Evolutionary conservation across 2,797 vertebrate genomes (phyloP), one percentile per base, ranked within the genome.

Genomic region (Lepidocolaptes lacrymiger): DNA sequence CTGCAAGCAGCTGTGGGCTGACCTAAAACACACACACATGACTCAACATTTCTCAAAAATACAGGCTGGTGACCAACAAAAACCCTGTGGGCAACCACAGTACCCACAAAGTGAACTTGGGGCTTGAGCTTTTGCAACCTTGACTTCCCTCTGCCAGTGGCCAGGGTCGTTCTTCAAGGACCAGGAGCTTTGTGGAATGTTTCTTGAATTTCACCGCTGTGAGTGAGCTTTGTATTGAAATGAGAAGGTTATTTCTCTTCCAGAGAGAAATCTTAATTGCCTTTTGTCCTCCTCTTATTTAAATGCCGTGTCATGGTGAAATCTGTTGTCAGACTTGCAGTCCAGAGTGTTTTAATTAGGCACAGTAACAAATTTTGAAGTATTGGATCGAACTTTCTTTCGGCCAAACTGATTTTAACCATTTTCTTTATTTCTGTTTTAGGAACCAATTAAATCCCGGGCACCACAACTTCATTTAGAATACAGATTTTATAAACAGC

Each of bases 361-460:
- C 37, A 23, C 34, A 23, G 56, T 63, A n/a, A 44, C 22, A 58
- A 15, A 62, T 26, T 41, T 62, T 72, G 36, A 51, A 39, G 12
- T 43, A 9, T 4, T 49, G 16, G 36, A 28, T 10, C 10, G 4
- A 67, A 49, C 20, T 61, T 68, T 44, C 20, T 71, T 64, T 48
- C 30, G 39, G 34, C 41, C 81, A 85, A 62, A 67, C 12, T 34
- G 19, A 46, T 87, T 94, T 71, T 94, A 58, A 91, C 66, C 56
- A 64, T 34, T 36, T 90, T 56, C 23, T 64, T 96, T 34, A 66
- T 93, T 69, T n/a, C 34, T 91, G 5, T 97, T 91, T 97, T 95
- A 99, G 99, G 99, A 99, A 98, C 99, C 99, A 96, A 99, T 99
- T 95, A 99, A 99, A 97, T 99, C 99, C 26, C 99, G 99, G 93